Evolutionary conservation across 2,113 vertebrate species (phyloP), one percentile per base, ranked within the genome.

Genomic region (Dromaius novaehollandiae): DNA sequence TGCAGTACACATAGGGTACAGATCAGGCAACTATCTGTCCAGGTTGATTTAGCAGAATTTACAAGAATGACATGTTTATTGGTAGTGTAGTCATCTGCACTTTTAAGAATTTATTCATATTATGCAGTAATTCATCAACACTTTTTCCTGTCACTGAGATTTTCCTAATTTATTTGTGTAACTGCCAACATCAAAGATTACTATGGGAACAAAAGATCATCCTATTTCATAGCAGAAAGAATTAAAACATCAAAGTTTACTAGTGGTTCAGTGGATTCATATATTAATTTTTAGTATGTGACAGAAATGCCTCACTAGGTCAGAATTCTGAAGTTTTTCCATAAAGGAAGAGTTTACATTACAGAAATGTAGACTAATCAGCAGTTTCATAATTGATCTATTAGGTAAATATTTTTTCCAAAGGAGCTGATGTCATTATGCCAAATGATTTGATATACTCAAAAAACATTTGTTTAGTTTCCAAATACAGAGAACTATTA

Each of bases 241-340:
- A 93, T 92, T 95, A 91, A 91, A 95, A 91, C 90, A 92, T 95
- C 88, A 94, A 90, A 96, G 90, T 96, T 95, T 11, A 2, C 28
- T 60, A 46, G 58, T 46, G 74, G 34, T 95, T 95, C 58, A 46
- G 48, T 89, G 93, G 88, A 91, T 91, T 53, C 25, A 7, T 58
- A 55, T 82, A 66, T 85, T 95, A 95, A 85, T 85, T 91, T 92
- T 82, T 82, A 63, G 34, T 63, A 74, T 36, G 66, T 96, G 84
- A 91, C 58, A 93, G 61, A 91, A 96, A 89, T 86, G 34, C 84
- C 53, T 96, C 75, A 50, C 44, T 89, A 77, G 53, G 70, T 96
- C 81, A 94, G 58, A 87, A 93, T 80, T 87, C 79, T 87, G 70
- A 92, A 95, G 34, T 16, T 89, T 90, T 95, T 86, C 32, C 36